Base-by-base conservation (phyloP, 2,888 invertebrate species). In the Tubulanus polymorphus region DNA sequence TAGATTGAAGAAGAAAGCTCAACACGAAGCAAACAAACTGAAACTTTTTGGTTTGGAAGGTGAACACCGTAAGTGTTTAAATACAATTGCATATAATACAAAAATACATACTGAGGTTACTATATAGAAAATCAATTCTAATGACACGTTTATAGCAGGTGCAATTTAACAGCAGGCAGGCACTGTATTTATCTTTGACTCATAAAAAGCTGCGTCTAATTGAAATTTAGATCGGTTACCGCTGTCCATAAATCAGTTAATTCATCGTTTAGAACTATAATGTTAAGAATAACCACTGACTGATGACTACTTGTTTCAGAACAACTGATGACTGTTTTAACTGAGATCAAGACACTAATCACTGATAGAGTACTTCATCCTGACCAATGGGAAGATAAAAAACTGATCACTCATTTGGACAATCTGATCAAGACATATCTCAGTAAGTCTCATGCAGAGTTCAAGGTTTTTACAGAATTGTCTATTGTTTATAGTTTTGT, bases 1-100 rank as follows among this genome's bases (percentile, higher is more conserved):
- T 78, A 86, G 96, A 32, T 83, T 97, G 72, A 97, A 97, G 85
- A 97, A 97, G 81, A 97, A 96, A 81, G 97, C 97, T 3, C 96
- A 96, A 76, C 96, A 97, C 78, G 97, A 97, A 81, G 96, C 97
- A 1, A 96, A 96, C 77, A 97, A 97, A 81, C 87, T 97, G 54
- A 96, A 96, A 82, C 82, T 96, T 2, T 90, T 86, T 75, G 96
- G 96, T 35, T 83, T 97, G 67, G 93, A 95, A 79, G 86, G 87
- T 70, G 96, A 97, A 81, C 96, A 96, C 79, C 90, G 94, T 93
- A 83, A 87, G 89, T 69, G 10, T n/a, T 18, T 12, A 28, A 45
- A 35, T 41, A 20, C n/a, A n/a, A 20, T 23, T 3, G 30, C 47
- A 52, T 12, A n/a, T n/a, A n/a, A n/a, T n/a, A n/a, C n/a, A n/a